These are phyloP conservation scores for Anastrepha obliqua DNA, from an alignment of 1,140 invertebrate species.

Conservation along the genomic window DNA sequence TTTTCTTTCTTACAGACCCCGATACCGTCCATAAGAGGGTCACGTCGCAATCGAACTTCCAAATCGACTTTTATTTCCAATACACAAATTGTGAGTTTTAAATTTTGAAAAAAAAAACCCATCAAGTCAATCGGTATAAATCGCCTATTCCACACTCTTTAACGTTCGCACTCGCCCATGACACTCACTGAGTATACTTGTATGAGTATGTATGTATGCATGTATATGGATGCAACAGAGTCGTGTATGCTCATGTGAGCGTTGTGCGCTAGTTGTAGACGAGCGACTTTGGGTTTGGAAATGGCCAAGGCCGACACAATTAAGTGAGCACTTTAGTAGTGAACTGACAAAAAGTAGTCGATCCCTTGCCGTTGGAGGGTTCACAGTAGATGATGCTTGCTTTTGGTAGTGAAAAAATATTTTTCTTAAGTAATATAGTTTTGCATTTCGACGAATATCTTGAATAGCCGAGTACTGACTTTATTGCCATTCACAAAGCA, in stretches of 20 bases:
- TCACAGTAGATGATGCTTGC: constrained; percentile 38
- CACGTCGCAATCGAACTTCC: constrained; percentile 73
- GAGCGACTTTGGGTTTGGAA: background rate
- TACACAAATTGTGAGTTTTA: constrained; percentile 73
- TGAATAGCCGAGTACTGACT: background rate
- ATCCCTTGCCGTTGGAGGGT: background rate
- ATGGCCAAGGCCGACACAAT: background rate
- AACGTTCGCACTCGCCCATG: background rate
- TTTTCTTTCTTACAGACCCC: constrained; percentile 73
- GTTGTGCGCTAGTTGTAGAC: background rate
- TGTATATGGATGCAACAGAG: background rate
- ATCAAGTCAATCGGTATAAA: background rate
- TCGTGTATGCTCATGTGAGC: background rate
- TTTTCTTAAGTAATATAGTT: background rate
- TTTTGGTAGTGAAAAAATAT: constrained; percentile 9
- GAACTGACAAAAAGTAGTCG: background rate
- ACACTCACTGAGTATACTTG: background rate
- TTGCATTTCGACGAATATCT: constrained; percentile 29
- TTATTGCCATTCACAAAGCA: constrained; percentile 1
- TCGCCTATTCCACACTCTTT: background rate
- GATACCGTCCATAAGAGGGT: constrained; percentile 68
- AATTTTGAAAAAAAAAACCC: background rate
- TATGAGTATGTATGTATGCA: too few relatives aligned
- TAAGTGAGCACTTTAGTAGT: constrained; percentile 5
- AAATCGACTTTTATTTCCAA: constrained; percentile 73